A percentile compares a stretch with the other conserved stretches of the same genome.
phyloP scores from a whole-genome alignment of 2,797 vertebrate genomes.

The Hemibagrus guttatus region DNA sequence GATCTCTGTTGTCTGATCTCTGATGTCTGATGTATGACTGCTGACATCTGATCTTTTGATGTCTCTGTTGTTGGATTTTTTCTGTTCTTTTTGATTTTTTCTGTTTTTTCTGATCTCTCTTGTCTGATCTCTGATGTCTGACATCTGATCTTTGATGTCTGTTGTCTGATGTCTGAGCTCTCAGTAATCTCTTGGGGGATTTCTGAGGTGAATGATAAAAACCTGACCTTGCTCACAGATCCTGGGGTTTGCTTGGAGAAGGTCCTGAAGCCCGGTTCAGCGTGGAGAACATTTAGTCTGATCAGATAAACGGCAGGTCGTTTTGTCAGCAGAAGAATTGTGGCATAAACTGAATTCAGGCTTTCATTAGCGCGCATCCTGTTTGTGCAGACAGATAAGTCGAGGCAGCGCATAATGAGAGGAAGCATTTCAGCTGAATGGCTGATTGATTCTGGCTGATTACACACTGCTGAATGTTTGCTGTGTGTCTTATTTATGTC shows the following conservation, averaged over 20 bases:
- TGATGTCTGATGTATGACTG: too few species aligned
- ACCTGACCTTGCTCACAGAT: background rate
- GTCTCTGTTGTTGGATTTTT: too few species aligned
- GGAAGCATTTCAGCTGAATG: conserved; percentile 28
- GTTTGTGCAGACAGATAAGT: conserved; percentile 19
- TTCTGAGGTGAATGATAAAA: background rate
- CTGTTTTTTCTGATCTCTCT: too few species aligned
- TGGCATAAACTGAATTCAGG: background rate
- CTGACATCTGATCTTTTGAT: too few species aligned
- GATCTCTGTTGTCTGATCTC: too few species aligned
- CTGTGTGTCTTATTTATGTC: conserved; percentile 3
- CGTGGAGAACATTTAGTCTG: background rate
- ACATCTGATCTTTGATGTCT: too few species aligned
- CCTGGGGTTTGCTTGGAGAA: background rate
- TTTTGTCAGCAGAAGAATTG: background rate
- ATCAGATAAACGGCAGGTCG: background rate
- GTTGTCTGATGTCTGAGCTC: too few species aligned
- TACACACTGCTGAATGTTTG: background rate
- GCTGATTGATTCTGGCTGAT: conserved; percentile 16
- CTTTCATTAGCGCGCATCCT: conserved; percentile 12
- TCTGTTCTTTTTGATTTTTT: too few species aligned
- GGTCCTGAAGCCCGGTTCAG: background rate
- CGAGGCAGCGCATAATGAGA: background rate
- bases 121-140: too few species aligned
- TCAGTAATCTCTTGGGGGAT: background rate